Conservation (phyloP, 1,140 invertebrate species). For the Macrocentrus cingulum region DNA sequence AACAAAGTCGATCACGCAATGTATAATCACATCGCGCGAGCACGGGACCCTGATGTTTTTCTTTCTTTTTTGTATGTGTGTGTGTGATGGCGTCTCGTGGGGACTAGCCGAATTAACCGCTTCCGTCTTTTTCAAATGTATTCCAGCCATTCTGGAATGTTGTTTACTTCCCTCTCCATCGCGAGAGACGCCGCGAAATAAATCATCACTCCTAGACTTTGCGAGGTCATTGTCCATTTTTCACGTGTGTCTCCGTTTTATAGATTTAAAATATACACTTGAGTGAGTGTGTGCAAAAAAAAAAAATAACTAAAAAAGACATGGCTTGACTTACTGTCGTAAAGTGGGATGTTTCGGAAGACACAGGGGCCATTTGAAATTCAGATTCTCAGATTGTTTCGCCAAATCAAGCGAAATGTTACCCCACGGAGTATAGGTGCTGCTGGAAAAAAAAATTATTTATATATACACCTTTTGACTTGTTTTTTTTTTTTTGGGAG, state of each 20-base stretch:
- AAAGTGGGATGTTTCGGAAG: slow-evolving; percentile 9
- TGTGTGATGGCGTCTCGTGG: not conserved
- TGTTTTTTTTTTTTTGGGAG: not conserved
- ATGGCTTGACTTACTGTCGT: not conserved
- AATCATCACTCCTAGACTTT: not conserved
- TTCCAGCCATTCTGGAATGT: slow-evolving; percentile 12
- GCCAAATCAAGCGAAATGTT: slow-evolving; percentile 51
- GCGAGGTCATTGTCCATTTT: too few species aligned
- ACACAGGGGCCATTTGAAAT: slow-evolving; percentile 42
- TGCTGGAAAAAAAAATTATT: slow-evolving; percentile 29
- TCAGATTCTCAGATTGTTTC: slow-evolving; percentile 50
- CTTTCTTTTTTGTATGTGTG: not conserved
- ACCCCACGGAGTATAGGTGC: slow-evolving; percentile 45
- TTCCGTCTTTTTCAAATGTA: slow-evolving; percentile 15
- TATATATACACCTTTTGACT: slow-evolving; percentile 16
- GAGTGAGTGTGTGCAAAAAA: too few species aligned
- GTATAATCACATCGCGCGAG: not conserved
- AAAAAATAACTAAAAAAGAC: too few species aligned
- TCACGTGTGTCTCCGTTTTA: too few species aligned
- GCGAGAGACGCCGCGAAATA: not conserved
- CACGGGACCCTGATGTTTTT: too few species aligned
- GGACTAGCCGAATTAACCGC: not conserved
- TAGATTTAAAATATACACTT: too few species aligned
- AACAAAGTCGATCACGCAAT: slow-evolving; percentile 19
- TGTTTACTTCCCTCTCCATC: slow-evolving; percentile 12